A percentile compares a stretch with the other conserved stretches of the same genome.
Conservation (phyloP, 2,888 invertebrate species). For the Steromphala cineraria region DNA sequence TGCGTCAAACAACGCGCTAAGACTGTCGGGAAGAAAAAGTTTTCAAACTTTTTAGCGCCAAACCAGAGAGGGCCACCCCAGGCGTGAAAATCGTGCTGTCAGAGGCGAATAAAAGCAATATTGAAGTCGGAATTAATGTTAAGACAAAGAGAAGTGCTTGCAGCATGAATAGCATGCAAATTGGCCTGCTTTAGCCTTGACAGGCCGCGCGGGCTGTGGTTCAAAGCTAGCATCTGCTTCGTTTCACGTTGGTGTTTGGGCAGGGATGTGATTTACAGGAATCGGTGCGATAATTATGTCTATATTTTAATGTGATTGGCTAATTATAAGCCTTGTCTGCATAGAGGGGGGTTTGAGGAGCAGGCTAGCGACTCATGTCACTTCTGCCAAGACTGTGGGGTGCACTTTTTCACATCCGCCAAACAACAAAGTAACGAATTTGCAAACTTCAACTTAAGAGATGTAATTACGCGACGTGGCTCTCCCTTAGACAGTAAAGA, state of each 20-base stretch:
- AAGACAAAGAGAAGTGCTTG: neutral
- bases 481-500: slow-evolving; percentile 5
- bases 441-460: slow-evolving; percentile 3
- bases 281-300: neutral
- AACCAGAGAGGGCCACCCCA: neutral
- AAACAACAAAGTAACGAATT: slow-evolving; percentile 6
- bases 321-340: slow-evolving; percentile 8
- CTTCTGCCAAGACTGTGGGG: neutral
- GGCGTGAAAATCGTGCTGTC: neutral
- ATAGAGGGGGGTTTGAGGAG: neutral
- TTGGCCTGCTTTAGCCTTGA: neutral
- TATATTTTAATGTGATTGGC: slow-evolving; percentile 21
- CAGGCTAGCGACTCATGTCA: neutral
- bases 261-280: neutral
- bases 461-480: slow-evolving; percentile 14
- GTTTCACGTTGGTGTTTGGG: neutral
- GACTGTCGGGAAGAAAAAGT: slow-evolving; percentile 36
- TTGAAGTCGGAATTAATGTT: neutral
- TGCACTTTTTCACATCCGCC: neutral
- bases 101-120: neutral
- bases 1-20: slow-evolving; percentile 22
- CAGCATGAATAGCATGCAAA: neutral
- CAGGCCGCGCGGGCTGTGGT: neutral
- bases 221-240: slow-evolving; percentile 4
- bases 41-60: slow-evolving; percentile 43